phyloP scores from a whole-genome alignment of 1,140 invertebrate species.

The Hydropsyche tenuis region DNA sequence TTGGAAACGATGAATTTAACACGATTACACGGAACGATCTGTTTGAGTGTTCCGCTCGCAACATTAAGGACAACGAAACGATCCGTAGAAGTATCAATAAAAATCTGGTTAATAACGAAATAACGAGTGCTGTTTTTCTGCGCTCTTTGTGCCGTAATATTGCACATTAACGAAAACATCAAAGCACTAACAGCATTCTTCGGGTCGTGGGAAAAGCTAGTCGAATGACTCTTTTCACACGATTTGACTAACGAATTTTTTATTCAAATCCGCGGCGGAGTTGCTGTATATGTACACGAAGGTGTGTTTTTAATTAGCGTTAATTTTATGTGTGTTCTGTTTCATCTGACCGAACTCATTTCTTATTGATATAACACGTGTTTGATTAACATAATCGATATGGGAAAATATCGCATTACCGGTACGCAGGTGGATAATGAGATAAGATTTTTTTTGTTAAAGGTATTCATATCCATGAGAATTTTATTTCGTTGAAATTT shows the following conservation, averaged over 20 bases:
- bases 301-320: conserved; percentile 10
- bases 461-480: too few species aligned
- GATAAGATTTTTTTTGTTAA: too few species aligned
- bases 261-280: conserved; percentile 1
- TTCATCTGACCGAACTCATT: neutral
- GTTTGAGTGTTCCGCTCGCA: neutral
- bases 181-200: neutral
- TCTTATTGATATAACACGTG: neutral
- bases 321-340: neutral
- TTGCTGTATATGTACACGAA: neutral
- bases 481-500: too few species aligned
- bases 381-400: neutral
- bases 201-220: neutral
- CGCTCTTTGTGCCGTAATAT: neutral
- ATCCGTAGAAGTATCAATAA: neutral
- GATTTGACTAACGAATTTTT: conserved; percentile 16
- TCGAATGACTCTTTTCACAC: neutral
- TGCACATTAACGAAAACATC: conserved; percentile 8
- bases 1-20: too few species aligned
- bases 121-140: neutral
- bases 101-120: neutral
- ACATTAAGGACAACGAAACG: neutral
- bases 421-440: too few species aligned
- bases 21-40: too few species aligned
- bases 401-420: too few species aligned